Conservation (phyloP, 1,140 invertebrate species). For the Hormaphis cornu region DNA sequence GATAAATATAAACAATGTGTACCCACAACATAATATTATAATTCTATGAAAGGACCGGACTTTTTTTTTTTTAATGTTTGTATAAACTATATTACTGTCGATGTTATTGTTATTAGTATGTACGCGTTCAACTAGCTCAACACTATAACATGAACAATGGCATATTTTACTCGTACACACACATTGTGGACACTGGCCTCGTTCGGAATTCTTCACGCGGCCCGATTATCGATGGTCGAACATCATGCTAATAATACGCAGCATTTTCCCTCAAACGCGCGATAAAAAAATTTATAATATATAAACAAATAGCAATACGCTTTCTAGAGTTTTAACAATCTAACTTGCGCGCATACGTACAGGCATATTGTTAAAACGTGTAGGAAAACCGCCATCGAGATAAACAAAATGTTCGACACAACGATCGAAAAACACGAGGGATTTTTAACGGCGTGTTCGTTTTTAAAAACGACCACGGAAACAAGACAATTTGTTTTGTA, state of each 20-base stretch:
- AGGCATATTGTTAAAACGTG: conserved; percentile 14
- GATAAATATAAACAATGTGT: too few relatives aligned
- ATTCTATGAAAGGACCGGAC: background rate
- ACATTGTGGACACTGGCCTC: conserved; percentile 25
- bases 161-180: background rate
- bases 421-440: background rate
- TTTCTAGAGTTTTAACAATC: background rate
- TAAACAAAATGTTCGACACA: conserved; percentile 3
- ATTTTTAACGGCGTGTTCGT: background rate
- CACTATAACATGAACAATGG: conserved; percentile 13
- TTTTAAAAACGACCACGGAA: background rate
- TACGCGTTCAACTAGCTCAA: conserved; percentile 20
- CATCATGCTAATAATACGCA: conserved; percentile 21
- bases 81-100: background rate
- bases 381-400: background rate
- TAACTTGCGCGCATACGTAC: too few relatives aligned
- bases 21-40: too few relatives aligned
- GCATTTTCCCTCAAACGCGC: conserved; percentile 13
- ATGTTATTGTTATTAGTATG: background rate
- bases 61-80: conserved; percentile 1
- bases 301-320: too few relatives aligned
- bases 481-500: too few relatives aligned
- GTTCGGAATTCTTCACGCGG: conserved; percentile 27
- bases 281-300: conserved; percentile 16
- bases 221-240: conserved; percentile 27